Percentiles rank a stretch among this genome's conserved stretches.
phyloP scores from a whole-genome alignment of 1,140 invertebrate genomes.

The Oreohelix idahoensis region DNA sequence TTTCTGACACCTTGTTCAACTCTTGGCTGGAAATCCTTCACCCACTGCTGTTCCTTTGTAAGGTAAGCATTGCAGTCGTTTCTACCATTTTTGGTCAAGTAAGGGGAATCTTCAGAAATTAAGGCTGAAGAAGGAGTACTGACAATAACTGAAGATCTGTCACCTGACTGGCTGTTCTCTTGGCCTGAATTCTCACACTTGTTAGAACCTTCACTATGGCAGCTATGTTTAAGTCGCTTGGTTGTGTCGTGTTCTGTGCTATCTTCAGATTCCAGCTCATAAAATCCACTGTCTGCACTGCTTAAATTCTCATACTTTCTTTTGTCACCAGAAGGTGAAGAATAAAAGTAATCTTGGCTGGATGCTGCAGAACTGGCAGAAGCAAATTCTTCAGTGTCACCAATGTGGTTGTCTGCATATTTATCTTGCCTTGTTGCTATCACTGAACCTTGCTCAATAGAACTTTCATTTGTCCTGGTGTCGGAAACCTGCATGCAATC shows the following conservation, averaged over 20 bases:
- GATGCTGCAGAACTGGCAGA: not conserved
- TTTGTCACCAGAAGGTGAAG: not conserved
- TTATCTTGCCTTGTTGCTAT: too few species aligned
- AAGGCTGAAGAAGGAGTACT: not conserved
- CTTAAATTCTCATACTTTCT: not conserved
- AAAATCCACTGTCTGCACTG: not conserved
- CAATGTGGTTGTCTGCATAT: not conserved
- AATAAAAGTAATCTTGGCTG: not conserved
- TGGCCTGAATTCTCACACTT: not conserved
- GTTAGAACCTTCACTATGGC: not conserved
- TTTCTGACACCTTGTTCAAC: slow-evolving; percentile 84
- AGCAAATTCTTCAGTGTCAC: not conserved
- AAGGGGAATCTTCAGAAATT: not conserved
- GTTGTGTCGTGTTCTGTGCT: not conserved
- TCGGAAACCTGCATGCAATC: not conserved
- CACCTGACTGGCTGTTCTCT: not conserved
- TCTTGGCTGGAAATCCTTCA: slow-evolving; percentile 79
- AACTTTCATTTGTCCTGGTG: too few species aligned
- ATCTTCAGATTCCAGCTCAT: not conserved
- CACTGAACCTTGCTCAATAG: too few species aligned
- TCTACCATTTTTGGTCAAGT: not conserved
- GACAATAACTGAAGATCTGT: not conserved
- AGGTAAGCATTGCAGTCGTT: not conserved
- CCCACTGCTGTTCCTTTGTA: slow-evolving; percentile 67
- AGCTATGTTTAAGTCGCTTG: not conserved